Base-by-base conservation (phyloP, 2,888 invertebrate species). In the Micropterix aruncella region DNA sequence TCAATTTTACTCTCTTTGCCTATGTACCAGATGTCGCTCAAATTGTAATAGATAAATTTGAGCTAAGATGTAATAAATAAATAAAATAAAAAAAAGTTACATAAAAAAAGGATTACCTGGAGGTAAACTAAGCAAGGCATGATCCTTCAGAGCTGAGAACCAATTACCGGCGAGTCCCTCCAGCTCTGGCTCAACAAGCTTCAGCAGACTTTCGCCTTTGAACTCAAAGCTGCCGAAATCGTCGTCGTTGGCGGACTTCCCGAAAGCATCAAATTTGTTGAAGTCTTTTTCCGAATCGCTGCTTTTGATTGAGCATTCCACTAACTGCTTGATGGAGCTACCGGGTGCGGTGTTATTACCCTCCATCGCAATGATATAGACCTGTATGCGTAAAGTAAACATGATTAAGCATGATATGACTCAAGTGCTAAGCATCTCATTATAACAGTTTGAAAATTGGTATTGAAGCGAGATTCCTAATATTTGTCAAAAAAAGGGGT, bases 341-440 rank as follows among this genome's bases (percentile, higher is more conserved):
- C 77, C 77, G 0, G 80, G 77, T 0, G 81, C 80, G 45, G 79
- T 76, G 47, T 80, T 80, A 58, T 84, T 83, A 53, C 78, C 79
- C 40, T 84, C 79, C 83, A 95, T 92, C 1, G 95, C 94, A 14
- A 94, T 93, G 53, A 94, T 89, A 60, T 95, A 96, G 1, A 95
- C 91, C 80, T 81, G 55, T n/a, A n/a, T n/a, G n/a, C n/a, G n/a
- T n/a, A n/a, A n/a, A n/a, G n/a, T n/a, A n/a, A n/a, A n/a, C n/a
- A n/a, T n/a, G n/a, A n/a, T n/a, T n/a, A n/a, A n/a, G n/a, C n/a
- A n/a, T n/a, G n/a, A n/a, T n/a, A n/a, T n/a, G n/a, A n/a, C n/a
- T n/a, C n/a, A n/a, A n/a, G n/a, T n/a, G n/a, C n/a, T n/a, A n/a
- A n/a, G n/a, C n/a, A n/a, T n/a, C n/a, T n/a, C n/a, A n/a, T n/a